Conservation (phyloP, 2,797 vertebrate genomes). For the Anguilla obscura region DNA sequence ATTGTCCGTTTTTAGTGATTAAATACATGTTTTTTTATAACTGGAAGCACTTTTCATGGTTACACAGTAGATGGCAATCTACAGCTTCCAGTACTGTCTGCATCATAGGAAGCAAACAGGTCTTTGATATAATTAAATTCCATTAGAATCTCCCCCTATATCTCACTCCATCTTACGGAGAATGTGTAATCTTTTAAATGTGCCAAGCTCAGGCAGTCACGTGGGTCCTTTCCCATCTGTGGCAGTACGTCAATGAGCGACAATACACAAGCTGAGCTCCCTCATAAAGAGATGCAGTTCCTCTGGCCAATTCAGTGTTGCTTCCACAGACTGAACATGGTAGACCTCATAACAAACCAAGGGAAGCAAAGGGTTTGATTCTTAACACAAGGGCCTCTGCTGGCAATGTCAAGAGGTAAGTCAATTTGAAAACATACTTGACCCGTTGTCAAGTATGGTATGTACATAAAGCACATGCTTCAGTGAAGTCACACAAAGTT, state of each 20-base stretch:
- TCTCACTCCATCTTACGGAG: slow-evolving; percentile 26
- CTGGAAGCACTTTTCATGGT: not conserved
- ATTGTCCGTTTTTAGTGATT: not conserved
- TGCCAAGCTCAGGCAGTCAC: not conserved
- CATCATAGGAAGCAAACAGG: slow-evolving; percentile 42
- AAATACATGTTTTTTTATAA: not conserved
- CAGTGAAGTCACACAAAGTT: too few relatives aligned
- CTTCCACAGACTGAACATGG: not conserved
- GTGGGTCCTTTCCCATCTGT: not conserved
- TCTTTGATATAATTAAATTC: slow-evolving; percentile 65
- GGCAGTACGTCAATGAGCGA: not conserved
- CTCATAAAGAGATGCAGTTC: not conserved
- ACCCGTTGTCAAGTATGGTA: too few relatives aligned
- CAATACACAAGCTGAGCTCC: not conserved
- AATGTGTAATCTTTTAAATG: slow-evolving; percentile 9
- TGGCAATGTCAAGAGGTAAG: not conserved
- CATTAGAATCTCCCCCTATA: slow-evolving; percentile 52
- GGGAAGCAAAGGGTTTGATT: not conserved
- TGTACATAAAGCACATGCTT: too few relatives aligned
- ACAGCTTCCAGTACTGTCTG: not conserved
- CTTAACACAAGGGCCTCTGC: not conserved
- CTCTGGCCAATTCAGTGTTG: not conserved
- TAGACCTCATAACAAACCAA: not conserved
- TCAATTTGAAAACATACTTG: too few relatives aligned
- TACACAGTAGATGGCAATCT: slow-evolving; percentile 6